These are phyloP conservation scores for Corydoras sp. DNA, from an alignment of 2,113 vertebrate genomes.

Conservation along the genomic window DNA sequence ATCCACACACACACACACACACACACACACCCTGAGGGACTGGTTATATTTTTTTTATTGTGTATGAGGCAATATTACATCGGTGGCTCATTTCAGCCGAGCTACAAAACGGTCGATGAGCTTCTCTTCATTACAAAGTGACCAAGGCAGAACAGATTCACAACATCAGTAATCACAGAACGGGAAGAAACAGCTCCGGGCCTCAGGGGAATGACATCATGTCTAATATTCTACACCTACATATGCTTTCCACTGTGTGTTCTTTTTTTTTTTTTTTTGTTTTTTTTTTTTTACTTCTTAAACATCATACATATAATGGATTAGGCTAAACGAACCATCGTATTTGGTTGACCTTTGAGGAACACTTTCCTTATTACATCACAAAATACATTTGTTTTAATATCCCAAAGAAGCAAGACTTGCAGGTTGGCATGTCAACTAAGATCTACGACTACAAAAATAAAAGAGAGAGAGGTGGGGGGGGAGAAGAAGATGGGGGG, in stretches of 20 bases:
- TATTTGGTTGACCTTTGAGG: slow-evolving; percentile 92
- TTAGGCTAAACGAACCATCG: slow-evolving; percentile 94
- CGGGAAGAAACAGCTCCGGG: slow-evolving; percentile 79
- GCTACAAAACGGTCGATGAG: slow-evolving; percentile 90
- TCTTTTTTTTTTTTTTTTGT: slow-evolving; percentile 22
- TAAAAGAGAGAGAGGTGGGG: neutral
- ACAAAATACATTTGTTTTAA: slow-evolving; percentile 95
- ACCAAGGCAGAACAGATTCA: slow-evolving; percentile 89
- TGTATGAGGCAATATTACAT: slow-evolving; percentile 83
- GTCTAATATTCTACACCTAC: slow-evolving; percentile 86
- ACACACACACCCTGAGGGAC: slow-evolving; percentile 3
- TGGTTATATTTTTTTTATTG: slow-evolving; percentile 44
- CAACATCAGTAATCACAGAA: slow-evolving; percentile 91
- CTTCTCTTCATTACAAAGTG: slow-evolving; percentile 88
- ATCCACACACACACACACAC: neutral
- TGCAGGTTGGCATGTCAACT: slow-evolving; percentile 91
- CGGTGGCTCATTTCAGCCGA: slow-evolving; percentile 76
- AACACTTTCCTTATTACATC: slow-evolving; percentile 93
- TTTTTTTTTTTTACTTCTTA: slow-evolving; percentile 29
- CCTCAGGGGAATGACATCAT: slow-evolving; percentile 90
- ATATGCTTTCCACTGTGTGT: slow-evolving; percentile 64
- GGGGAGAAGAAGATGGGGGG: too few relatives aligned
- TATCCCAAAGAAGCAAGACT: slow-evolving; percentile 97
- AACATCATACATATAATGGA: slow-evolving; percentile 93
- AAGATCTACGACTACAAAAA: slow-evolving; percentile 89